phyloP scores from a whole-genome alignment of 2,888 invertebrate genomes.

The Campoletis raptor region DNA sequence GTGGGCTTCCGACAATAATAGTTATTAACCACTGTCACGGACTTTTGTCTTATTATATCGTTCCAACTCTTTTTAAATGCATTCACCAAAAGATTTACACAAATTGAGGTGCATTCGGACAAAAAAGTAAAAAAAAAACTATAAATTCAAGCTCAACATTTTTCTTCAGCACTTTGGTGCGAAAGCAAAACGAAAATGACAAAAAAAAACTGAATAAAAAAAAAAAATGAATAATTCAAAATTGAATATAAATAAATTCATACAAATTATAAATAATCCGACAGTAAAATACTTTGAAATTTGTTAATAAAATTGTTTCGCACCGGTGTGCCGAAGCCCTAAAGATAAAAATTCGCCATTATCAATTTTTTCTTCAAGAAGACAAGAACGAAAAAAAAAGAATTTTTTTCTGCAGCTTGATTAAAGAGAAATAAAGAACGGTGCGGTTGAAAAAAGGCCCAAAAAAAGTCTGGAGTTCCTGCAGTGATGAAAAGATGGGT shows the following conservation, averaged over 20 bases:
- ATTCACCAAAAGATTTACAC: neutral
- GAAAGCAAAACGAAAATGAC: neutral
- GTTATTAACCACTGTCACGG: conserved; percentile 65
- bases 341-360: neutral
- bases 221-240: no score
- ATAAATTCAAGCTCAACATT: neutral
- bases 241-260: neutral
- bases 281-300: neutral
- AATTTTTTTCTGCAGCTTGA: neutral
- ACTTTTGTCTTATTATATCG: conserved; percentile 27
- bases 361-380: neutral
- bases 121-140: neutral
- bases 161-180: neutral
- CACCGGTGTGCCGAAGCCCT: neutral
- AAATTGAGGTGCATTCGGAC: neutral
- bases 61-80: neutral
- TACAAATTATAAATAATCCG: neutral
- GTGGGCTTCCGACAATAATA: conserved; percentile 59
- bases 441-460: neutral
- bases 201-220: no score
- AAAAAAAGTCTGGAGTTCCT: conserved; percentile 4
- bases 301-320: neutral
- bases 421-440: conserved; percentile 8
- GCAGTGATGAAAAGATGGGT: conserved; percentile 47
- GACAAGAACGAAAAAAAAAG: neutral